phyloP scores from a whole-genome alignment of 2,113 vertebrate species.

The Elanoides forficatus region DNA sequence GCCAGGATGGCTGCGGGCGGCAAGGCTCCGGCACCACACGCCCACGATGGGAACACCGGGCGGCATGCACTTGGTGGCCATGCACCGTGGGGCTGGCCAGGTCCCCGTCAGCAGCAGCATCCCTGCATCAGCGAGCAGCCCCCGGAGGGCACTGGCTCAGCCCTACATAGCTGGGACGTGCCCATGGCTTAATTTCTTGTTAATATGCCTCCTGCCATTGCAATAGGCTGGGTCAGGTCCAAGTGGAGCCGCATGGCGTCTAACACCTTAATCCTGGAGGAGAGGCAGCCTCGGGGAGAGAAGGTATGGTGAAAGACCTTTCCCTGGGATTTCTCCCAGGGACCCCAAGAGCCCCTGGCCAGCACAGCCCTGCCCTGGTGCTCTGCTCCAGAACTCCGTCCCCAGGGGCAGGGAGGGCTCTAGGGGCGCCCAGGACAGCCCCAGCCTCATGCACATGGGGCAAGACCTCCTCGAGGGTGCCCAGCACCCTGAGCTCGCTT shows the following conservation, averaged over 20 bases:
- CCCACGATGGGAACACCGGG: not conserved
- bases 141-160: not conserved
- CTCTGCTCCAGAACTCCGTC: not conserved
- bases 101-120: rapidly evolving
- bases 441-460: rapidly evolving
- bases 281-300: not conserved
- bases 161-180: rapidly evolving
- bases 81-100: rapidly evolving
- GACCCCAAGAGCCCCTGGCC: not conserved
- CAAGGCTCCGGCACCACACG: not conserved
- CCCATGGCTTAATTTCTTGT: not conserved
- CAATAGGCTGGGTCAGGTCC: not conserved
- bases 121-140: not conserved
- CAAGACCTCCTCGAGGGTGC: not conserved
- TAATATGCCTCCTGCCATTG: not conserved
- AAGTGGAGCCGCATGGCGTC: rapidly evolving
- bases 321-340: not conserved
- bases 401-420: not conserved
- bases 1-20: not conserved
- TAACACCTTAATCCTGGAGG: not conserved
- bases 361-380: too few relatives aligned
- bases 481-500: not conserved
- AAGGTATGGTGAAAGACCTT: not conserved
- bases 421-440: not conserved
- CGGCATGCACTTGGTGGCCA: rapidly evolving